phyloP scores from a whole-genome alignment of 2,797 vertebrate genomes.

The Hoplostethus atlanticus region DNA sequence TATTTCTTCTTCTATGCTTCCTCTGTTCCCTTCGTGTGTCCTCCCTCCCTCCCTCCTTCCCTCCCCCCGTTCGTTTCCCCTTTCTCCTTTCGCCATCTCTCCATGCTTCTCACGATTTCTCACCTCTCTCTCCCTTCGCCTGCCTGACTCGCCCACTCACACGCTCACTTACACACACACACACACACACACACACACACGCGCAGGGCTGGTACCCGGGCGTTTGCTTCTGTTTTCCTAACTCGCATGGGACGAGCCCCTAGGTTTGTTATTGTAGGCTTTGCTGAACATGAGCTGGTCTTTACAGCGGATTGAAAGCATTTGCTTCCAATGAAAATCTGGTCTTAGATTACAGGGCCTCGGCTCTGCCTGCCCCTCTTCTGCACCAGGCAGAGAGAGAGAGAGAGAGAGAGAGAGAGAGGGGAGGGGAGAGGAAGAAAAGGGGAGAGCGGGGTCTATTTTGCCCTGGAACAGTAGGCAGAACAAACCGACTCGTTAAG shows the following conservation, averaged over 20 bases:
- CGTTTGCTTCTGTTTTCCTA: conserved; percentile 89
- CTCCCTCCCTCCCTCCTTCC: background rate
- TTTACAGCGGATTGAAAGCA: conserved; percentile 99
- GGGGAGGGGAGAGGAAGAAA: conserved; percentile 12
- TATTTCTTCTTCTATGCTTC: conserved; percentile 30
- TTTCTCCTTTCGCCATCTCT: background rate
- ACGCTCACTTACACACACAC: conserved; percentile 16
- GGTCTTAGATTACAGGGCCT: conserved; percentile 98
- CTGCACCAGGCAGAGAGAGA: conserved; percentile 57
- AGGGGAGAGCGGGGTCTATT: conserved; percentile 82
- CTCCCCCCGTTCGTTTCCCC: background rate
- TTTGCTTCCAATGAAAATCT: conserved; percentile 99
- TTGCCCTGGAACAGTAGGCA: conserved; percentile 97
- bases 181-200: conserved; percentile 69
- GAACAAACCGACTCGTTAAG: conserved; percentile 94
- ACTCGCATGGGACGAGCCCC: conserved; percentile 89
- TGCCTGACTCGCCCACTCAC: conserved; percentile 9
- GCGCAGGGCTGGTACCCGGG: conserved; percentile 55
- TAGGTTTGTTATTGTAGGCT: conserved; percentile 99
- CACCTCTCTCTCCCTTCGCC: conserved; percentile 47
- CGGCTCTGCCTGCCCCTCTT: conserved; percentile 73
- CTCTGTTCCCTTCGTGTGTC: conserved; percentile 19
- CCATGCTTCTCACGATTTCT: conserved; percentile 55
- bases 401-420: conserved; percentile 19
- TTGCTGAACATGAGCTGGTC: conserved; percentile 97